Evolutionary conservation across 2,797 vertebrate species (phyloP), one percentile per base, ranked within the genome.

Genomic region (Notoglanidium macrostoma): DNA sequence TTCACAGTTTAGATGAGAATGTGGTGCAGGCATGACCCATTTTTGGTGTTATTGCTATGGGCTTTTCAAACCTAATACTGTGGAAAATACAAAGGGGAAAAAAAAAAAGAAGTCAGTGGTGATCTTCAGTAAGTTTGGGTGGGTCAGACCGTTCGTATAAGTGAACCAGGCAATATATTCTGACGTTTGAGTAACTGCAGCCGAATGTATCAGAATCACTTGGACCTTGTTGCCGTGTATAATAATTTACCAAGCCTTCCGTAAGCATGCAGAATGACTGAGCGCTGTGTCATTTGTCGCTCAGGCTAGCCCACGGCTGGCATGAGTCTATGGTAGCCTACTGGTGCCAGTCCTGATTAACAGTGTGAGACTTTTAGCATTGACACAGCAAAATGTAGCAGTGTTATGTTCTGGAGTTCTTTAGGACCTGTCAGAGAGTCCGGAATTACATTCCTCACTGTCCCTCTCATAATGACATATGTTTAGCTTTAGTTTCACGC

Each of bases 221-320:
- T n/a, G 12, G 12, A 61, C 46, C 78, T 61, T n/a, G 78, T 46
- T 63, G 78, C 55, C 46, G 40, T 63, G 57, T 63, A 44, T 57
- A 82, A 10, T 65, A 49, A 15, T 82, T 65, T 65, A 65, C 79
- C 35, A 44, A 63, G 57, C 35, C 63, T 23, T 23, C 35, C 26
- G 78, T 61, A 80, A 80, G 78, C 57, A 80, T 6, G 1, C 11
- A 81, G 57, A 63, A 63, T 81, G 35, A 63, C 57, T 46, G 57
- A 81, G 78, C 35, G 10, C 21, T n/a, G 35, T 81, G 21, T 82
- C 80, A 65, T 49, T 82, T 82, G 40, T 65, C 61, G 17, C 26
- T 82, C 80, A 82, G 59, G 26, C 59, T 49, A 65, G 80, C 80
- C 59, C 80, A 82, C 44, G 59, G 61, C 80, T 65, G 78, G 63